Evolutionary conservation across 2,888 invertebrate genomes (phyloP).

Genomic region (Phania funesta): DNA sequence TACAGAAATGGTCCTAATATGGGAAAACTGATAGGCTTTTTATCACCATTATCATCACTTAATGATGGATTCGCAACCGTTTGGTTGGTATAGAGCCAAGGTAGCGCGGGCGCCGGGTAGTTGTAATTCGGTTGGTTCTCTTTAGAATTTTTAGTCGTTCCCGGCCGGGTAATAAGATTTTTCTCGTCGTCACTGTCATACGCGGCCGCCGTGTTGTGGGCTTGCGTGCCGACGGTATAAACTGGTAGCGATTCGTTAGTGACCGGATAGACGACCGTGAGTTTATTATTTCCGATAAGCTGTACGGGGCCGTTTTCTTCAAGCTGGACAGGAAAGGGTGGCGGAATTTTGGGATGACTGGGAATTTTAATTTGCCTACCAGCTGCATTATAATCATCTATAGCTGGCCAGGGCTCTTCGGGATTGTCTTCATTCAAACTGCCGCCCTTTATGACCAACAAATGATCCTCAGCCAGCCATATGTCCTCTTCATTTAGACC

Average conservation of each 20-base stretch:
- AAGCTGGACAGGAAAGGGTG: slow-evolving; percentile 96
- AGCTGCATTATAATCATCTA: slow-evolving; percentile 92
- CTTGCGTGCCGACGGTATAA: slow-evolving; percentile 81
- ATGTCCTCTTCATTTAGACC: slow-evolving; percentile 92
- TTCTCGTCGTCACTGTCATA: slow-evolving; percentile 75
- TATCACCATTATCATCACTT: slow-evolving; percentile 47
- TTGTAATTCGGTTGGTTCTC: slow-evolving; percentile 80
- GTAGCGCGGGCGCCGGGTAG: slow-evolving; percentile 84
- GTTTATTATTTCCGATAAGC: slow-evolving; percentile 89
- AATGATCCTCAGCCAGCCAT: slow-evolving; percentile 94
- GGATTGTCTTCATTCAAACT: slow-evolving; percentile 81
- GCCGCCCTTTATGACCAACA: slow-evolving; percentile 91
- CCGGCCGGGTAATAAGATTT: slow-evolving; percentile 84
- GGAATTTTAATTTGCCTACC: slow-evolving; percentile 92
- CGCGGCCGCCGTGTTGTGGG: slow-evolving; percentile 73
- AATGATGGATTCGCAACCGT: slow-evolving; percentile 73
- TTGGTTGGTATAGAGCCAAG: slow-evolving; percentile 81
- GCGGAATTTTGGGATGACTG: slow-evolving; percentile 90
- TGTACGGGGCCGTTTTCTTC: slow-evolving; percentile 91
- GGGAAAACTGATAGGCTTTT: slow-evolving; percentile 71
- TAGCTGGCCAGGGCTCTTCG: slow-evolving; percentile 87
- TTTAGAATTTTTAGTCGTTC: slow-evolving; percentile 79
- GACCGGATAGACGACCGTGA: slow-evolving; percentile 82
- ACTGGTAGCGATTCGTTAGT: slow-evolving; percentile 86
- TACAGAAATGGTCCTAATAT: slow-evolving; percentile 76